Evolutionary conservation across 2,113 vertebrate species (phyloP).

Genomic region (Mirounga angustirostris): DNA sequence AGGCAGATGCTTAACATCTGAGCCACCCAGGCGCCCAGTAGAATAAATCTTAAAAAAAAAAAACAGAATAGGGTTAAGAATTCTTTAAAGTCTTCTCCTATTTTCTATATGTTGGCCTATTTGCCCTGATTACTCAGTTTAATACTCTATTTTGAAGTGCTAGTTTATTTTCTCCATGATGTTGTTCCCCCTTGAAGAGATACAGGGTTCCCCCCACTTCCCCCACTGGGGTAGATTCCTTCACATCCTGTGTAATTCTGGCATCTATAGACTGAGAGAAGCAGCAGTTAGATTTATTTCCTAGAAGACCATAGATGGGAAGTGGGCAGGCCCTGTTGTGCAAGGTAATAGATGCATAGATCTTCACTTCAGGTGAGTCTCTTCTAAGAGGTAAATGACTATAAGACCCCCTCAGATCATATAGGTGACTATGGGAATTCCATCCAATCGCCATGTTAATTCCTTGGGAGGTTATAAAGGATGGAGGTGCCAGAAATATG

Average conservation of each 20-base stretch:
- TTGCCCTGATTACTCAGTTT: neutral
- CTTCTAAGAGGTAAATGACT: conserved; percentile 12
- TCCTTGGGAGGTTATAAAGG: neutral
- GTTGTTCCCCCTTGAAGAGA: neutral
- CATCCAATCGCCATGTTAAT: neutral
- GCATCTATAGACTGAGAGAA: neutral
- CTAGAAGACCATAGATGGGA: neutral
- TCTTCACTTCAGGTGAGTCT: neutral
- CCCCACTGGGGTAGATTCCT: neutral
- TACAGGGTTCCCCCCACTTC: neutral
- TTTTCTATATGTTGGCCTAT: neutral
- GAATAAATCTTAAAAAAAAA: neutral
- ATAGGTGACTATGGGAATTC: neutral
- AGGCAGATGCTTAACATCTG: too few relatives aligned
- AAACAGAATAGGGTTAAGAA: neutral
- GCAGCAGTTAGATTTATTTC: neutral
- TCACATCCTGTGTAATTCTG: conserved; percentile 18
- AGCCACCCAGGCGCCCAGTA: neutral
- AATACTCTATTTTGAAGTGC: neutral
- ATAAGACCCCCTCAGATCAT: neutral
- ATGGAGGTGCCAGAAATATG: neutral
- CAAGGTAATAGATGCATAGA: neutral
- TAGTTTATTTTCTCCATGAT: neutral
- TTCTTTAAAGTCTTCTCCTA: conserved; percentile 11
- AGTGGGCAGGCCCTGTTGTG: neutral